Percentiles rank a stretch among this genome's conserved stretches.
These are phyloP conservation scores for Neodiprion lecontei DNA, from an alignment of 1,140 invertebrate species.

Conservation along the genomic window DNA sequence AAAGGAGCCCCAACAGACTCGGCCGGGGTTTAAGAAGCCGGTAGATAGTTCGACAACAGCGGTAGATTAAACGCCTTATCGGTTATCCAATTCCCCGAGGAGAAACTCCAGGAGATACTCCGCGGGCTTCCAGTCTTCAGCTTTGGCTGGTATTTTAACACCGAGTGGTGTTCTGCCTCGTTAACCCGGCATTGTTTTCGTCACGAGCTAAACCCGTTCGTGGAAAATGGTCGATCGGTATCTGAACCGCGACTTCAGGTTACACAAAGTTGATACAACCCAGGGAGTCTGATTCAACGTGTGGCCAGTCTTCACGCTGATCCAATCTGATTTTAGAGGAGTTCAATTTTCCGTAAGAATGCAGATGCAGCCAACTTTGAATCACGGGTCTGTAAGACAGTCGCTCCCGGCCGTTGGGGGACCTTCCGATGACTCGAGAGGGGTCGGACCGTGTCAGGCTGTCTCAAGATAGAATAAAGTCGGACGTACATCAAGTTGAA, in stretches of 20 bases:
- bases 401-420: background rate
- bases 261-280: too few species aligned
- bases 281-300: too few species aligned
- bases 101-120: background rate
- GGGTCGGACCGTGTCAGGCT: background rate
- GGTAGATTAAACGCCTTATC: constrained; percentile 1
- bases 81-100: background rate
- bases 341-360: background rate
- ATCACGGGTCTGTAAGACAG: too few species aligned
- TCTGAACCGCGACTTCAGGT: background rate
- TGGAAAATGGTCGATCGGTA: background rate
- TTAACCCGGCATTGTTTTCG: constrained; percentile 2
- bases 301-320: too few species aligned
- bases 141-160: background rate
- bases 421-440: background rate
- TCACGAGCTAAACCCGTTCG: background rate
- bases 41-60: background rate
- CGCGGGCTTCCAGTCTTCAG: background rate
- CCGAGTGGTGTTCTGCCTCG: background rate
- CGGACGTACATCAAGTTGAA: background rate
- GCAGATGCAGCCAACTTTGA: background rate
- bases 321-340: background rate
- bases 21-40: background rate
- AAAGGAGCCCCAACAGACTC: background rate
- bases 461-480: background rate